phyloP scores from a whole-genome alignment of 1,140 invertebrate species.

The Zeugodacus cucurbitae region DNA sequence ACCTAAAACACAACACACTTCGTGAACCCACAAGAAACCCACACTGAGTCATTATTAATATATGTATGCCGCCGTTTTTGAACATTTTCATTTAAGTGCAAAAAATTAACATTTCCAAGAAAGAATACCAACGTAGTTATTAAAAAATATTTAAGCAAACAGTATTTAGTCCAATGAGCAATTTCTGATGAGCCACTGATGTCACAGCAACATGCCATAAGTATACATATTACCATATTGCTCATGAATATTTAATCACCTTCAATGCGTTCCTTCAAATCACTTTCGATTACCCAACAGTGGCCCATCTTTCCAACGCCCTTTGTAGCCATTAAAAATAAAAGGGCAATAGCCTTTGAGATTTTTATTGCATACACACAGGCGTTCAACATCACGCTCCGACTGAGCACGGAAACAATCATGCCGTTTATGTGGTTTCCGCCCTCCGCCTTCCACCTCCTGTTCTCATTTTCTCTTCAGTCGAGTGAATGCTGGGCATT shows the following conservation, averaged over 20 bases:
- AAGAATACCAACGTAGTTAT: background rate
- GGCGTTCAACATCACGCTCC: background rate
- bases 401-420: background rate
- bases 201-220: background rate
- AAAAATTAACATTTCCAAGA: too few species aligned
- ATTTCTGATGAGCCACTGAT: background rate
- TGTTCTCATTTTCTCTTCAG: background rate
- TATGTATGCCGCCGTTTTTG: too few species aligned
- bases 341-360: constrained; percentile 17
- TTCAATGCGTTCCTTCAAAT: background rate
- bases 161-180: background rate
- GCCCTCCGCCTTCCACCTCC: background rate
- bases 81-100: too few species aligned
- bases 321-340: constrained; percentile 13
- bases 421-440: background rate
- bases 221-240: background rate
- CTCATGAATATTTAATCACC: constrained; percentile 17
- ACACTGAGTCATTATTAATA: too few species aligned
- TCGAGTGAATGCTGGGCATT: background rate
- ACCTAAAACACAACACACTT: too few species aligned
- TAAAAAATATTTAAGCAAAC: background rate
- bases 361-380: constrained; percentile 32
- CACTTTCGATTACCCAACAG: background rate
- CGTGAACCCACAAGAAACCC: too few species aligned
- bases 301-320: background rate